Evolutionary conservation across 2,113 vertebrate genomes (phyloP), one percentile per base, ranked within the genome.

Genomic region (Clarias magur): DNA sequence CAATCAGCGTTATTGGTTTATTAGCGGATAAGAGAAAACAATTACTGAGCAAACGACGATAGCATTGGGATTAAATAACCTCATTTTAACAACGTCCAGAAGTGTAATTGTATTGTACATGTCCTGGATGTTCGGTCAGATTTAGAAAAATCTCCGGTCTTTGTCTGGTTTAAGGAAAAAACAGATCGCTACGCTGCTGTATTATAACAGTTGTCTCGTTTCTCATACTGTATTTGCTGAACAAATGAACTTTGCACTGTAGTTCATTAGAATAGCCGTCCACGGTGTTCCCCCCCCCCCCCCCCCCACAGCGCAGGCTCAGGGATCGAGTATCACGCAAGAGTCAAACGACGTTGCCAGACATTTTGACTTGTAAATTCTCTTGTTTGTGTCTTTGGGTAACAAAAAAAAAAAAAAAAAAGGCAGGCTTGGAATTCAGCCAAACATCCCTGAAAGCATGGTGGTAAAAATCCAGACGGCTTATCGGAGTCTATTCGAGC

Each of bases 401-500:
- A 25, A 38, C 57, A 42, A 62, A 62, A 80, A 38, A 1, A 38
- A 59, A 60, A 84, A 15, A 15, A 72, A 19, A 67, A 70, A 27
- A 86, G 75, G 0, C 11, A 21, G 1, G 34, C 38, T 25, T 56
- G 57, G 79, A 73, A 72, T 72, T 81, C 53, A 85, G 56, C 85
- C 83, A 84, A 79, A 80, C 60, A n/a, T 56, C 67, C 21, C 67
- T 84, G 78, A 86, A 72, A 90, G 76, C 34, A 30, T 53, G 19
- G 48, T 23, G 78, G 23, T 63, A 38, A 82, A 7, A 70, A 80
- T 62, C 83, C 67, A 84, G 84, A 75, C 89, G 70, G 78, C 89
- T 86, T 87, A 88, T 90, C 89, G 76, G 84, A 62, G 86, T 76
- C 79, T 79, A 85, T 38, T 56, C 82, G 86, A 78, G 82, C 89